phyloP scores from a whole-genome alignment of 2,888 invertebrate species.

The Abrostola tripartita region DNA sequence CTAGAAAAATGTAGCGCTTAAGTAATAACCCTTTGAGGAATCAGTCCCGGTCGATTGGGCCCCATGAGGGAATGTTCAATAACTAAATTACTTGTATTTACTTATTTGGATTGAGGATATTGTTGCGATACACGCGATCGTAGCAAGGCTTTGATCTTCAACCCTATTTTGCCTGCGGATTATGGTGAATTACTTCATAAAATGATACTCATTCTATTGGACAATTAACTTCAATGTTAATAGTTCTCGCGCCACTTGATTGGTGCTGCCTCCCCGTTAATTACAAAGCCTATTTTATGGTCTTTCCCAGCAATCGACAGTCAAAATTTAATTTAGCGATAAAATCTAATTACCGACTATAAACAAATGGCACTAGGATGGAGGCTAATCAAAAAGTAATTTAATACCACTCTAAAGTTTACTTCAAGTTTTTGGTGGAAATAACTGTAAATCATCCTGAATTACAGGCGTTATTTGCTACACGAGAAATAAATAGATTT shows the following conservation, averaged over 20 bases:
- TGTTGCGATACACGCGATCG: conserved; percentile 39
- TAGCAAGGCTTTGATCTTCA: conserved; percentile 13
- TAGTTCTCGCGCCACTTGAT: not conserved
- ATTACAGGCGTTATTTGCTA: conserved; percentile 40
- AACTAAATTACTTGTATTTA: conserved; percentile 36
- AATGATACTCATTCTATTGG: conserved; percentile 5
- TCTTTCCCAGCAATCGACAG: conserved; percentile 10
- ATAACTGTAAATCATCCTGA: conserved; percentile 46
- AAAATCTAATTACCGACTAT: conserved; percentile 51
- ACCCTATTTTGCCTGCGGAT: conserved; percentile 6
- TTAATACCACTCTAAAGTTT: conserved; percentile 64
- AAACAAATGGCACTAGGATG: conserved; percentile 51
- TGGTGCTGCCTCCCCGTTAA: not conserved
- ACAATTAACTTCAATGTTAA: not conserved
- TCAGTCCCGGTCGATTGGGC: conserved; percentile 11
- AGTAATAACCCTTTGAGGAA: conserved; percentile 13
- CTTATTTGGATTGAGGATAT: conserved; percentile 35
- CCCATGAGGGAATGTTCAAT: conserved; percentile 44
- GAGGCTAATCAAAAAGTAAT: conserved; percentile 71
- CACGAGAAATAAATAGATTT: conserved; percentile 41
- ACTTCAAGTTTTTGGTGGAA: conserved; percentile 50
- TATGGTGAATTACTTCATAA: not conserved
- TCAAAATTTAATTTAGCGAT: conserved; percentile 47
- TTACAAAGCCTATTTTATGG: conserved; percentile 5
- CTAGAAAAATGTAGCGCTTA: conserved; percentile 5